phyloP scores from a whole-genome alignment of 2,888 invertebrate genomes.

The Camponotus fellah region DNA sequence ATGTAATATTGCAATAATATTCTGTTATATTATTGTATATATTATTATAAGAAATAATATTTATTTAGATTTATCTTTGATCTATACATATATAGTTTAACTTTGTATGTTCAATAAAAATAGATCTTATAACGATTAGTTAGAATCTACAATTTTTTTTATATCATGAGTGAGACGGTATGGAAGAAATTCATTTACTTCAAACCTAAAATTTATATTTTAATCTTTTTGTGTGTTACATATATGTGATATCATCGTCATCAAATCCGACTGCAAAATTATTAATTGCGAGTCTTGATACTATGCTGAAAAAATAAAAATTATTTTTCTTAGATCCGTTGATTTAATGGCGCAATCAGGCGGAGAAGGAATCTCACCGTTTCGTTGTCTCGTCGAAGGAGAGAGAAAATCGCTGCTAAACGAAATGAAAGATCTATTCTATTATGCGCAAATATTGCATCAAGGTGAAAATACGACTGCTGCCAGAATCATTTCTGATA shows the following conservation, averaged over 20 bases:
- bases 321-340: slow-evolving; percentile 54
- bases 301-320: slow-evolving; percentile 59
- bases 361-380: slow-evolving; percentile 89
- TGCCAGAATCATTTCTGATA: slow-evolving; percentile 88
- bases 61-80: no score
- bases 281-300: not conserved
- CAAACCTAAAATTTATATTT: not conserved
- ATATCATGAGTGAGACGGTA: not conserved
- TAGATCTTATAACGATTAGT: no score
- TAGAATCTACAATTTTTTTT: not conserved
- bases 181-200: not conserved
- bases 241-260: slow-evolving; percentile 8
- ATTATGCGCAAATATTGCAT: slow-evolving; percentile 91
- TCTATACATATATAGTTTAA: no score
- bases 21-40: no score
- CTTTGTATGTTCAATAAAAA: no score
- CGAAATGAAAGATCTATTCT: slow-evolving; percentile 92
- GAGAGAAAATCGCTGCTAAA: slow-evolving; percentile 91
- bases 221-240: not conserved
- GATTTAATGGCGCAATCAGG: slow-evolving; percentile 86
- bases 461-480: slow-evolving; percentile 90
- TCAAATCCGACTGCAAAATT: not conserved
- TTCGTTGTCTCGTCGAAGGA: slow-evolving; percentile 91
- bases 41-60: no score
- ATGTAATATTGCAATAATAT: no score